Percentiles rank a stretch among this genome's conserved stretches.
Conservation (phyloP, 2,113 vertebrate genomes). For the Callithrix jacchus region DNA sequence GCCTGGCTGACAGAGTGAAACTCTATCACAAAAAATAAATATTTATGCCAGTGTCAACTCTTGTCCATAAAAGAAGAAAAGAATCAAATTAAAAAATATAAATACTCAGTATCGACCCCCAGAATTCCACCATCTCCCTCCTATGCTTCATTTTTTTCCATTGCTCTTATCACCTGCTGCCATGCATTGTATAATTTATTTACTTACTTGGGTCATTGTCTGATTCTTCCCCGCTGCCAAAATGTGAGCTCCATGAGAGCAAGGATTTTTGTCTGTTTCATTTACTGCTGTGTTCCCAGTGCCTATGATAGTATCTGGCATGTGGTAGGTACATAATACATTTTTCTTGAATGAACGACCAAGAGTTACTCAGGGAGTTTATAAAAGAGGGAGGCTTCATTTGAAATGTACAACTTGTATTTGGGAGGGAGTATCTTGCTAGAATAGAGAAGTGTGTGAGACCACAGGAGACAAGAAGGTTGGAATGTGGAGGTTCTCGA, state of each 20-base stretch:
- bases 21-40: neutral
- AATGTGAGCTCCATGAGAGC: neutral
- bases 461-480: neutral
- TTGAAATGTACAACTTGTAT: neutral
- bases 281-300: neutral
- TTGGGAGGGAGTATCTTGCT: neutral
- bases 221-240: neutral
- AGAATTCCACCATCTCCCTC: neutral
- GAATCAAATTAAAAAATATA: neutral
- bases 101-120: neutral
- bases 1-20: no score
- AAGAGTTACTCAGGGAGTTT: conserved; percentile 1
- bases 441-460: neutral
- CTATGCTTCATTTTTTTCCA: neutral
- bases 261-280: neutral
- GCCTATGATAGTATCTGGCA: neutral
- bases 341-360: conserved; percentile 25
- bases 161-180: neutral
- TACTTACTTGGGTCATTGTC: neutral
- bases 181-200: neutral
- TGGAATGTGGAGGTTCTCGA: neutral
- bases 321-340: neutral
- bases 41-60: neutral
- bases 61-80: neutral
- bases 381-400: neutral